Evolutionary conservation across 2,113 vertebrate genomes (phyloP).

Genomic region (Forbesichthys agassizii): DNA sequence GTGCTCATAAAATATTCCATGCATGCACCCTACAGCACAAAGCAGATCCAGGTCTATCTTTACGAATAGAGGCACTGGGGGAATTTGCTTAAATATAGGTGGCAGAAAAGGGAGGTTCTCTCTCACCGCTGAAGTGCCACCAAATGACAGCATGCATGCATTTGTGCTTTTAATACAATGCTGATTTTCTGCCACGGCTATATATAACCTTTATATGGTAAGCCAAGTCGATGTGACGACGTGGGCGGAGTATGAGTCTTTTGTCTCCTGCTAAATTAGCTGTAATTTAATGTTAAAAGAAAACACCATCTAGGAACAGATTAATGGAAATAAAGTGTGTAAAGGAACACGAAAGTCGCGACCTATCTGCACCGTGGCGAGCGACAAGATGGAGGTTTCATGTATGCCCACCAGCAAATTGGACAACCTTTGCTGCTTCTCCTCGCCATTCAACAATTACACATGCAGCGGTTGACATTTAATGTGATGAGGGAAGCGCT

Average conservation of each 20-base stretch:
- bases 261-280: slow-evolving; percentile 40
- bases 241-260: slow-evolving; percentile 20
- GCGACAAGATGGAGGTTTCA: slow-evolving; percentile 30
- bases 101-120: slow-evolving; percentile 39
- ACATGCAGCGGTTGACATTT: slow-evolving; percentile 75
- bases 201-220: slow-evolving; percentile 31
- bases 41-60: slow-evolving; percentile 64
- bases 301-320: slow-evolving; percentile 24
- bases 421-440: slow-evolving; percentile 48
- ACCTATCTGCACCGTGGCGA: slow-evolving; percentile 58
- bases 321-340: slow-evolving; percentile 1
- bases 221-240: slow-evolving; percentile 32
- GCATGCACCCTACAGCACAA: slow-evolving; percentile 44
- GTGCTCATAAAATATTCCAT: slow-evolving; percentile 64
- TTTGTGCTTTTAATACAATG: slow-evolving; percentile 57
- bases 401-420: slow-evolving; percentile 51
- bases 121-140: slow-evolving; percentile 32
- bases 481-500: slow-evolving; percentile 68
- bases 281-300: slow-evolving; percentile 23
- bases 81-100: slow-evolving; percentile 53
- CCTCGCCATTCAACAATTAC: slow-evolving; percentile 58
- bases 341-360: neutral
- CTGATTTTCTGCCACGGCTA: slow-evolving; percentile 35
- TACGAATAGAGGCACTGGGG: slow-evolving; percentile 52
- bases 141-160: slow-evolving; percentile 53